Evolutionary conservation across 2,113 vertebrate species (phyloP), one percentile per base, ranked within the genome.

Genomic region (Solea senegalensis): DNA sequence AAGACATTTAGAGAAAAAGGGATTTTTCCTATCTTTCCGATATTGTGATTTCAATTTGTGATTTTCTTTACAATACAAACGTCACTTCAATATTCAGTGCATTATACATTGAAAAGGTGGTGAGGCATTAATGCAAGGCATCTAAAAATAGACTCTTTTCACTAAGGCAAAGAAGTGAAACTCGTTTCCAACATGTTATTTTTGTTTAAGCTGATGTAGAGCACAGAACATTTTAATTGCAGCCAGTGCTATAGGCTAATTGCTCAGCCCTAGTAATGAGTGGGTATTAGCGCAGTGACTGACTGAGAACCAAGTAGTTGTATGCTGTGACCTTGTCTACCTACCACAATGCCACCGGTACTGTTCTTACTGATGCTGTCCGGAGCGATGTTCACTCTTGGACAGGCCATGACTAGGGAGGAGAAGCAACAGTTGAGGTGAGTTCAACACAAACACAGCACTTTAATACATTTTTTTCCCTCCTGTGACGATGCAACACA

Each of bases 391-490:
- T 86, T 73, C 59, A 65, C 76, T 51, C 81, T 85, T 2, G 90
- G 86, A 44, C 56, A 82, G n/a, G 45, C 89, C 65, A 95, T 95
- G 92, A 70, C 79, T n/a, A 65, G 74, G 46, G 93, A 94, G 55
- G 94, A 95, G 81, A 93, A 87, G 66, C 86, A 72, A 41, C 88
- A 61, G 50, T 78, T 95, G 15, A 94, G 90, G 94, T 95, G 72
- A 86, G 85, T 57, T 49, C 1, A 9, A 41, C 12, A 54, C 48
- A 7, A 61, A 54, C 3, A 21, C 8, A n/a, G 3, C 10, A 8
- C 41, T 40, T 13, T 16, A 14, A 48, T 4, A 48, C 10, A 11
- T 48, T 1, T 48, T 48, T 52, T 34, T 50, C 2, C 14, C 14
- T 9, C 14, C 10, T 0, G 1, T 59, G 26, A 15, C 10, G 11